These are phyloP conservation scores for Myodes glareolus DNA, from an alignment of 2,113 vertebrate species.

Conservation along the genomic window DNA sequence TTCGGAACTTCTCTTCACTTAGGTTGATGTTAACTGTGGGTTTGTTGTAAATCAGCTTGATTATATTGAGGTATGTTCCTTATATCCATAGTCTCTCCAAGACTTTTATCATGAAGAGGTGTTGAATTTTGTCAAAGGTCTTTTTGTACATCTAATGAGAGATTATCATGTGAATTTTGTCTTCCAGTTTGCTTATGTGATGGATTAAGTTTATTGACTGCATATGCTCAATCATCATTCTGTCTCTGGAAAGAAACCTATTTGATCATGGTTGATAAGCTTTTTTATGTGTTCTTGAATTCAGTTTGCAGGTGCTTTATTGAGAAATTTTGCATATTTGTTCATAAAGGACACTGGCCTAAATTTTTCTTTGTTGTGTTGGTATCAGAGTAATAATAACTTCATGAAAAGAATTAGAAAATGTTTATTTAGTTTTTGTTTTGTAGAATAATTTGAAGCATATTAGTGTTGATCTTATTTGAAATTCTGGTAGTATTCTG, in stretches of 20 bases:
- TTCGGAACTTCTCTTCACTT: too few species aligned
- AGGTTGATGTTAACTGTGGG: too few species aligned
- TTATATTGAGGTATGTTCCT: too few species aligned
- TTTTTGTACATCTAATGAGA: too few species aligned
- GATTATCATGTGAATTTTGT: background rate
- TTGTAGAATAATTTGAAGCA: background rate
- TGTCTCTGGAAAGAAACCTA: background rate
- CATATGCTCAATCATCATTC: background rate
- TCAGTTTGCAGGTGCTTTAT: background rate
- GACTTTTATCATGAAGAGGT: background rate
- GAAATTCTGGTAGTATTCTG: background rate
- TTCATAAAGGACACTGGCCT: background rate
- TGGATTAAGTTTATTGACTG: background rate
- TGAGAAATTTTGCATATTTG: background rate
- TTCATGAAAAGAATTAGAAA: background rate
- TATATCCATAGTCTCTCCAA: background rate
- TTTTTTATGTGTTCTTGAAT: background rate
- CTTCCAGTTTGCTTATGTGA: background rate
- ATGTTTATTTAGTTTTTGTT: background rate
- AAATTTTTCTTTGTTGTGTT: background rate
- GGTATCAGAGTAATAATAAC: background rate
- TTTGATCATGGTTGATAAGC: background rate
- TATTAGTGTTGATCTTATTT: background rate
- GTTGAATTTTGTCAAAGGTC: background rate
- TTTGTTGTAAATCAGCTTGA: too few species aligned